Percentiles rank a stretch among this genome's conserved stretches.
These are phyloP conservation scores for Diglossa brunneiventris DNA, from an alignment of 2,113 vertebrate species.

Conservation along the genomic window DNA sequence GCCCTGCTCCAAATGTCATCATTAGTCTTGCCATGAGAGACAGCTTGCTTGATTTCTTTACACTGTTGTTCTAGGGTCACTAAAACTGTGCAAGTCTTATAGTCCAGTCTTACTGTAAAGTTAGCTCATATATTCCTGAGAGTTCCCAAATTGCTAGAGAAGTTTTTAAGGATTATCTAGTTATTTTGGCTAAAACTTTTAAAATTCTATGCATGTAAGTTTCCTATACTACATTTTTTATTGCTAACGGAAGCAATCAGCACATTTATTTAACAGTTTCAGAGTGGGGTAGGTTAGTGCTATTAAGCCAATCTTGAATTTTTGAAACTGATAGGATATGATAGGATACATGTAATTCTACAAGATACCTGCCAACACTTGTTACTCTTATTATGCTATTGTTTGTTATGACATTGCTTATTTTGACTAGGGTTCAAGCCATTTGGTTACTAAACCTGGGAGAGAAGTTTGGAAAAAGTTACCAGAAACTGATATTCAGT, in stretches of 20 bases:
- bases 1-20: conserved; percentile 77
- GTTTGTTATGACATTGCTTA: neutral
- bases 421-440: neutral
- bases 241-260: neutral
- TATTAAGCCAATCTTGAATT: neutral
- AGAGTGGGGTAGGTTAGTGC: neutral
- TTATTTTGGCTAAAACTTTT: neutral
- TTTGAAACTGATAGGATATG: neutral
- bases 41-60: conserved; percentile 81
- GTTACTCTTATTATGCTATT: neutral
- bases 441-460: neutral
- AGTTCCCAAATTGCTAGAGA: neutral
- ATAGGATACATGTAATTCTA: neutral
- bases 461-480: neutral
- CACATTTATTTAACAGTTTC: neutral
- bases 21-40: conserved; percentile 76
- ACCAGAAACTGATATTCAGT: neutral
- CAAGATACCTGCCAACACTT: neutral
- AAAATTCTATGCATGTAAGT: neutral
- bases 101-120: conserved; percentile 75
- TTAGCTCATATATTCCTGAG: neutral
- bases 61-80: conserved; percentile 84
- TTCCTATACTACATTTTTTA: neutral
- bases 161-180: neutral
- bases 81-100: conserved; percentile 82